Conservation (phyloP, 2,888 invertebrate species). For the Hemithea aestivaria region DNA sequence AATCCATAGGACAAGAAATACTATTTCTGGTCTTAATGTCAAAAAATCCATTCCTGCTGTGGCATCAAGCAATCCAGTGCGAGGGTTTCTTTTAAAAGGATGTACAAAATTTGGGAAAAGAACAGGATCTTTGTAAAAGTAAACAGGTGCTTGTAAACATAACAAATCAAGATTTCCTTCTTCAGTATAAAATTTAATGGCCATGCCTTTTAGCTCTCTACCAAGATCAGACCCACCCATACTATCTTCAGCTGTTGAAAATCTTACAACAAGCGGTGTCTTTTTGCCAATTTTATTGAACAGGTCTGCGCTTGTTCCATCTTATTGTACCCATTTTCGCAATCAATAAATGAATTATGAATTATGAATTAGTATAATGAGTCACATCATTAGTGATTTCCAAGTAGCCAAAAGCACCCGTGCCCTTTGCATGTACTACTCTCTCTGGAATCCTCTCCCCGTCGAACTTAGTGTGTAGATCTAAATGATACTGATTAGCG, state of each 20-base stretch:
- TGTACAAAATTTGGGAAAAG: slow-evolving; percentile 92
- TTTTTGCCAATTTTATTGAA: slow-evolving; percentile 87
- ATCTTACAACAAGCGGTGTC: slow-evolving; percentile 86
- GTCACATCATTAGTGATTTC: slow-evolving; percentile 90
- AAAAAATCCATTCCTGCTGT: slow-evolving; percentile 95
- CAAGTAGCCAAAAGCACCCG: slow-evolving; percentile 89
- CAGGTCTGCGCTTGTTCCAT: too few relatives aligned
- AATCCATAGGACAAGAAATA: slow-evolving; percentile 87
- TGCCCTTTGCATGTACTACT: slow-evolving; percentile 95
- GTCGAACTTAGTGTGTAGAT: slow-evolving; percentile 80
- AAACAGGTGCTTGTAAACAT: slow-evolving; percentile 91
- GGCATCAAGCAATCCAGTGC: slow-evolving; percentile 87
- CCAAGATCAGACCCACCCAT: slow-evolving; percentile 90
- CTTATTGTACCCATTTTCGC: too few relatives aligned
- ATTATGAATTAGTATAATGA: slow-evolving; percentile 83
- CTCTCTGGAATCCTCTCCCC: slow-evolving; percentile 94
- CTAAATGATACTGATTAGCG: slow-evolving; percentile 42
- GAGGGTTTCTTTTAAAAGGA: slow-evolving; percentile 94
- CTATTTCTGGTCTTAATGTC: slow-evolving; percentile 86
- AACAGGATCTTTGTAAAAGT: slow-evolving; percentile 90
- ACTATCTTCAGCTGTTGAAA: slow-evolving; percentile 88
- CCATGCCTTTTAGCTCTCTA: slow-evolving; percentile 91
- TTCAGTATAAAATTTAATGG: slow-evolving; percentile 93
- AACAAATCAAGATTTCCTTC: slow-evolving; percentile 94
- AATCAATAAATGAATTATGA: too few relatives aligned